Percentiles rank a stretch among this genome's conserved stretches.
Conservation (phyloP, 1,140 invertebrate genomes). For the Apis dorsata region DNA sequence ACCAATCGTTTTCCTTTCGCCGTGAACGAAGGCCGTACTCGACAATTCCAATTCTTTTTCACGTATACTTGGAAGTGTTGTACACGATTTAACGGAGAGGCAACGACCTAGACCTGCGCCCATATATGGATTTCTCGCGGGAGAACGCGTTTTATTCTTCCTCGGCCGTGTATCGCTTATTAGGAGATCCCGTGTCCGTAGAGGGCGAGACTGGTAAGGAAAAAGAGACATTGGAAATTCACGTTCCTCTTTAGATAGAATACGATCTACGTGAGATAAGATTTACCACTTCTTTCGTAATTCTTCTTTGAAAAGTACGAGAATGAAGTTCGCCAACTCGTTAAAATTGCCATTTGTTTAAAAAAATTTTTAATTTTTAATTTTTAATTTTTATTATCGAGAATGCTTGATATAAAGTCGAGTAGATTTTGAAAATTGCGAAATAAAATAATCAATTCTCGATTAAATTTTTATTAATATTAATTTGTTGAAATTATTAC, state of each 20-base stretch:
- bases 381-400: too few relatives aligned
- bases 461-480: too few relatives aligned
- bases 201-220: neutral
- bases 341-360: too few relatives aligned
- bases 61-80: neutral
- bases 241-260: neutral
- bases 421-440: too few relatives aligned
- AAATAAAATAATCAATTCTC: too few relatives aligned
- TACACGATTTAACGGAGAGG: constrained; percentile 5
- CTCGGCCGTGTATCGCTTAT: constrained; percentile 1
- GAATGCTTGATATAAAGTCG: too few relatives aligned
- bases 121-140: constrained; percentile 14
- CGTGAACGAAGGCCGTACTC: neutral
- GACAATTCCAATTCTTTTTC: constrained; percentile 19
- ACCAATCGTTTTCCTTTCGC: constrained; percentile 18
- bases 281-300: neutral
- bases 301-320: too few relatives aligned
- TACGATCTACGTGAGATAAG: neutral
- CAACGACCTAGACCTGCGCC: constrained; percentile 15
- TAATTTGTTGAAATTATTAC: too few relatives aligned
- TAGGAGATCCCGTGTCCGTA: neutral
- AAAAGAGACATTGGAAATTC: neutral
- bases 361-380: too few relatives aligned
- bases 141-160: constrained; percentile 8
- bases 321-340: too few relatives aligned